These are phyloP conservation scores for Clupea harengus DNA, from an alignment of 2,113 vertebrate genomes.

Conservation along the genomic window DNA sequence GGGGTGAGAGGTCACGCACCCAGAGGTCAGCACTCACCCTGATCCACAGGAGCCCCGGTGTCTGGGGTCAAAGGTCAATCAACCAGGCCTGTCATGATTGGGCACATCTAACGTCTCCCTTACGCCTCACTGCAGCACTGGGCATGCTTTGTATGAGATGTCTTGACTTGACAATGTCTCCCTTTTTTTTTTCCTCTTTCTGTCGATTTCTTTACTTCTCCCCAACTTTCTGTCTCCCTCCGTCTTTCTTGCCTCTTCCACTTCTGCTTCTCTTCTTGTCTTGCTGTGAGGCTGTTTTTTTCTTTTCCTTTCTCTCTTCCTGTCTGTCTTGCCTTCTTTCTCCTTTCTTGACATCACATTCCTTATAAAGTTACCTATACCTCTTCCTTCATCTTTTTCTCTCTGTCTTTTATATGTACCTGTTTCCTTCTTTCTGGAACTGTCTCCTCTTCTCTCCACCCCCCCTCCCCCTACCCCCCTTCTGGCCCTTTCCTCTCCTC, in stretches of 20 bases:
- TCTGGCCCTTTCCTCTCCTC: too few relatives aligned
- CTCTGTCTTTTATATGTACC: too few relatives aligned
- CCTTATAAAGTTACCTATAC: too few relatives aligned
- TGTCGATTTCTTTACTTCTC: neutral
- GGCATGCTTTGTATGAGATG: neutral
- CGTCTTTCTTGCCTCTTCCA: neutral
- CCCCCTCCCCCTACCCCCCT: slow-evolving; percentile 18
- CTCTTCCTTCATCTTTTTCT: too few relatives aligned
- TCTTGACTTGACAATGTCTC: neutral
- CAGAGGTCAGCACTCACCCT: slow-evolving; percentile 38
- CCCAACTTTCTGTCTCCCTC: neutral
- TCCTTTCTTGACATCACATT: too few relatives aligned
- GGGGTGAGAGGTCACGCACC: slow-evolving; percentile 43
- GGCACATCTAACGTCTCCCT: slow-evolving; percentile 13
- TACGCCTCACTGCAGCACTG: neutral
- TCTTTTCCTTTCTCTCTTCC: too few relatives aligned
- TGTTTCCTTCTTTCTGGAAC: slow-evolving; percentile 14
- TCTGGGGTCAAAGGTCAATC: slow-evolving; percentile 22
- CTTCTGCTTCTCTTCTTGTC: neutral
- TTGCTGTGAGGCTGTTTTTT: too few relatives aligned
- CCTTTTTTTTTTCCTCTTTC: neutral
- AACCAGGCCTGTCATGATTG: slow-evolving; percentile 23
- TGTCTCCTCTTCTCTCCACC: slow-evolving; percentile 23
- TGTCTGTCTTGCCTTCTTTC: too few relatives aligned
- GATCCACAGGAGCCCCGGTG: slow-evolving; percentile 50